Evolutionary conservation across 1,140 invertebrate species (phyloP).

Genomic region (Drosophila setifemur): DNA sequence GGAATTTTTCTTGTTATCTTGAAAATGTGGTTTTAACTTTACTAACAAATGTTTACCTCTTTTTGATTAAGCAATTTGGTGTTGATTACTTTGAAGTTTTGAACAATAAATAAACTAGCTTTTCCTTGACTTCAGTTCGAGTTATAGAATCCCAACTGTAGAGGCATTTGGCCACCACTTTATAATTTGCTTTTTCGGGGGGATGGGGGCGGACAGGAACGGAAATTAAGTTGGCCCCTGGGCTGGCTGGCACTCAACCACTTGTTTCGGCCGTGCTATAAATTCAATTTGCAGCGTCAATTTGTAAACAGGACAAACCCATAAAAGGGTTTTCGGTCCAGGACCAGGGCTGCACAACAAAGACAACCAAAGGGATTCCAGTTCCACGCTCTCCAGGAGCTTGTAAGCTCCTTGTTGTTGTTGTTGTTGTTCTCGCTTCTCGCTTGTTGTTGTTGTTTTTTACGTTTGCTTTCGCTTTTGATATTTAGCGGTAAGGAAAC

Average conservation of each 20-base stretch:
- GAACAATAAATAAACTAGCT: not conserved
- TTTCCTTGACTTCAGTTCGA: not conserved
- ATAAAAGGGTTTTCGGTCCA: constrained; percentile 65
- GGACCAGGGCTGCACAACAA: constrained; percentile 55
- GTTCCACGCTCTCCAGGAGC: constrained; percentile 13
- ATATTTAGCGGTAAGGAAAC: not conserved
- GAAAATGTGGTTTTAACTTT: too few species aligned
- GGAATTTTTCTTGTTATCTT: too few species aligned
- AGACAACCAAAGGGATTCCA: too few species aligned
- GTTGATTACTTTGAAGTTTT: not conserved
- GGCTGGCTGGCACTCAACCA: constrained; percentile 63
- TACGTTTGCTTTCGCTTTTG: not conserved
- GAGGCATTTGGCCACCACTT: constrained; percentile 3
- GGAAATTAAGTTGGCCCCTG: constrained; percentile 72
- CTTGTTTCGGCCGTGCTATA: constrained; percentile 60
- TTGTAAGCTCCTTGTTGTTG: constrained; percentile 4
- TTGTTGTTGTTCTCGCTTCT: constrained; percentile 10
- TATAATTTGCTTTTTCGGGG: constrained; percentile 24
- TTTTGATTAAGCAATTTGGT: too few species aligned
- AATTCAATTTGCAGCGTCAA: constrained; percentile 71
- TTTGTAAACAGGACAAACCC: constrained; percentile 68
- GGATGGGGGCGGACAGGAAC: too few species aligned
- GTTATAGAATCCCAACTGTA: constrained; percentile 8
- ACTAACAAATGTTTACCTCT: too few species aligned
- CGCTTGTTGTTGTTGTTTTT: constrained; percentile 4